Conservation (phyloP, 2,888 invertebrate genomes). For the Villa cingulata region DNA sequence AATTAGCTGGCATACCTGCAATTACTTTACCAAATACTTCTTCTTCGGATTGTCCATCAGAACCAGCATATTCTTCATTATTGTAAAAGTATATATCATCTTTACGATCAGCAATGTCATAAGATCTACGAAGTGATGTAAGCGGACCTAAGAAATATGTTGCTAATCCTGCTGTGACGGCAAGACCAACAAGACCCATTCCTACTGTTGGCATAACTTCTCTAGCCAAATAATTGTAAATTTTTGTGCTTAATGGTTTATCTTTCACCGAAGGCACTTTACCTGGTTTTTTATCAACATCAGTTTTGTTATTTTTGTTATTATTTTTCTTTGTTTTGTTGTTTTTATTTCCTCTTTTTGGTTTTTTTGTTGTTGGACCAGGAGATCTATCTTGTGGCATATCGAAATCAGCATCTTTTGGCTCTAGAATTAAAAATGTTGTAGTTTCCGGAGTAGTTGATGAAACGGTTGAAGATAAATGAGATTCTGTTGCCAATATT, state of each 20-base stretch:
- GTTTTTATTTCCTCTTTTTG: slow-evolving; percentile 12
- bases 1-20: slow-evolving; percentile 50
- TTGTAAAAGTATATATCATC: slow-evolving; percentile 54
- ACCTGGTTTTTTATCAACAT: slow-evolving; percentile 14
- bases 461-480: slow-evolving; percentile 8
- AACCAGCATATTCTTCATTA: slow-evolving; percentile 50
- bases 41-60: slow-evolving; percentile 57
- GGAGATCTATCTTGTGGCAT: slow-evolving; percentile 18
- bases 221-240: slow-evolving; percentile 62
- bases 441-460: slow-evolving; percentile 10
- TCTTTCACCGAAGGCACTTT: slow-evolving; percentile 19
- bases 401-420: slow-evolving; percentile 20
- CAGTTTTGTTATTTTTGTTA: slow-evolving; percentile 5
- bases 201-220: slow-evolving; percentile 73
- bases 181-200: slow-evolving; percentile 59
- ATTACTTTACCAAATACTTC: slow-evolving; percentile 62
- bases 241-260: slow-evolving; percentile 55
- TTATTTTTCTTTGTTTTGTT: slow-evolving; percentile 13
- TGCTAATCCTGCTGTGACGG: slow-evolving; percentile 59
- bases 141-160: slow-evolving; percentile 60
- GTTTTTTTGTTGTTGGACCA: slow-evolving; percentile 16
- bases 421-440: slow-evolving; percentile 18
- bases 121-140: slow-evolving; percentile 49
- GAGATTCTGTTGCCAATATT: slow-evolving; percentile 26
- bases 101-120: slow-evolving; percentile 46